Percentiles rank a stretch among this genome's conserved stretches.
phyloP scores from a whole-genome alignment of 1,140 invertebrate genomes.

The Bradysia coprophila region DNA sequence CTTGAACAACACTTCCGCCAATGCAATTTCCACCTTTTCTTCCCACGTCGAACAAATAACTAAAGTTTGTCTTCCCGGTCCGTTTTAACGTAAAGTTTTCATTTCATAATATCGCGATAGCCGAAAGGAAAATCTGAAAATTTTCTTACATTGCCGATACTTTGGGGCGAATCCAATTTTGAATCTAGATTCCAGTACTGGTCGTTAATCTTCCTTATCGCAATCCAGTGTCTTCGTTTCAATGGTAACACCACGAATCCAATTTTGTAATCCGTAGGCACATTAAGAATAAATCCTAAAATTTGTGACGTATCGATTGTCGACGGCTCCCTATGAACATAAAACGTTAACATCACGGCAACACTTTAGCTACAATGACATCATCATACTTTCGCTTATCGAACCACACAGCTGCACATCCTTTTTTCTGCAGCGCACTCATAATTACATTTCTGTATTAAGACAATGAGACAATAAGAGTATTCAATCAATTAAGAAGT shows the following conservation, averaged over 20 bases:
- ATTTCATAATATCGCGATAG: no score
- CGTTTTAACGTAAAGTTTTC: no score
- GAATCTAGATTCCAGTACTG: constrained; percentile 88
- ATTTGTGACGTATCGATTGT: constrained; percentile 62
- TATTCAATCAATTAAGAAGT: no score
- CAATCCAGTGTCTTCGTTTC: constrained; percentile 78
- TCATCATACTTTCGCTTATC: constrained; percentile 84
- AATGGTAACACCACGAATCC: constrained; percentile 70
- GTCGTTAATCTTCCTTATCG: constrained; percentile 52
- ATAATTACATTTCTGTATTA: constrained; percentile 98
- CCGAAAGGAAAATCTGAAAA: no score
- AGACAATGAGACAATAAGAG: no score
- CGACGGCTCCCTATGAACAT: constrained; percentile 57
- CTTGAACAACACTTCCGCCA: no score
- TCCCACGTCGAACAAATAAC: no score
- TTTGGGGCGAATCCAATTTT: constrained; percentile 65
- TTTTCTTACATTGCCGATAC: constrained; percentile 72
- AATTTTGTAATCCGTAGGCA: constrained; percentile 76
- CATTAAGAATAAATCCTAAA: constrained; percentile 82
- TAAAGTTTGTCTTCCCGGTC: no score
- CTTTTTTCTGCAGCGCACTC: constrained; percentile 71
- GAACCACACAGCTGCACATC: constrained; percentile 85
- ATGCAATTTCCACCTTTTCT: no score
- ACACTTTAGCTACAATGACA: no score
- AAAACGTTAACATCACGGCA: no score